phyloP scores from a whole-genome alignment of 1,140 invertebrate species.

The Propsilocerus akamusi region DNA sequence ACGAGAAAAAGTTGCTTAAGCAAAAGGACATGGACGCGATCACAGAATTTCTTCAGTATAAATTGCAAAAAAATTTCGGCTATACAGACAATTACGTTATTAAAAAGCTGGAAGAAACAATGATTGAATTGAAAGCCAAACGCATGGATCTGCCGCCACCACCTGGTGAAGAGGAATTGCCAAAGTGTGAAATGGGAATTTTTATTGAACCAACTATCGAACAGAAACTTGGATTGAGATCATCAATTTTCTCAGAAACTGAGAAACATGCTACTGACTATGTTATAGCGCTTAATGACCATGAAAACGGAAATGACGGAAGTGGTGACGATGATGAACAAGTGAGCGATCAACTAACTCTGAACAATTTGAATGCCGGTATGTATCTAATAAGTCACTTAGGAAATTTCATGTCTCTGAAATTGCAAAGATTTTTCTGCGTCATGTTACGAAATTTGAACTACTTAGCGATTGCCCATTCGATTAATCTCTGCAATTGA shows the following conservation, averaged over 20 bases:
- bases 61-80: conserved; percentile 76
- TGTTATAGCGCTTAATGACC: conserved; percentile 23
- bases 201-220: conserved; percentile 52
- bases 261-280: conserved; percentile 33
- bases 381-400: too few species aligned
- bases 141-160: conserved; percentile 64
- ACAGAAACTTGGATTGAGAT: conserved; percentile 39
- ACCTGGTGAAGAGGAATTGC: conserved; percentile 49
- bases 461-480: too few species aligned
- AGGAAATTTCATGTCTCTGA: too few species aligned
- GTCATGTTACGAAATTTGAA: too few species aligned
- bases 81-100: conserved; percentile 78
- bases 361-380: neutral
- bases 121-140: conserved; percentile 62
- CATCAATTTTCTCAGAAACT: conserved; percentile 45
- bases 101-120: conserved; percentile 51
- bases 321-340: neutral
- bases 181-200: conserved; percentile 58
- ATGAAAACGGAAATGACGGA: conserved; percentile 12
- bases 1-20: conserved; percentile 62
- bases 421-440: too few species aligned
- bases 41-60: conserved; percentile 61
- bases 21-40: conserved; percentile 72
- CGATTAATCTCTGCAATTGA: too few species aligned
- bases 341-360: neutral